These are phyloP conservation scores for Hipparchia sbordonii DNA, from an alignment of 2,888 invertebrate genomes.

Conservation along the genomic window DNA sequence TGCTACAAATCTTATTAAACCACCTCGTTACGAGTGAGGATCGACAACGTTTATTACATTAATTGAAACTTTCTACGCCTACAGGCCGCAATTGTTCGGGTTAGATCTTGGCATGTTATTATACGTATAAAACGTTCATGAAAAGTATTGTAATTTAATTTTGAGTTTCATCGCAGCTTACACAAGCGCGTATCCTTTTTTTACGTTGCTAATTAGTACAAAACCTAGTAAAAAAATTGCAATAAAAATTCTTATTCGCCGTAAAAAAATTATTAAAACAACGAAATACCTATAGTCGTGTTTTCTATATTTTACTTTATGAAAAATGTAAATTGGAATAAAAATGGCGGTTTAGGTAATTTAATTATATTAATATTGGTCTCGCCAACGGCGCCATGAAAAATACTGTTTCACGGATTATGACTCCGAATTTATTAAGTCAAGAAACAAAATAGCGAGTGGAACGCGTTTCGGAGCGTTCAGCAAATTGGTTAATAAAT, in stretches of 20 bases:
- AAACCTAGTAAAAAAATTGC: not conserved
- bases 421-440: slow-evolving; percentile 76
- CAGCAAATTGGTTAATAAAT: slow-evolving; percentile 82
- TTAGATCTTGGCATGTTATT: not conserved
- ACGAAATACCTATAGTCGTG: not conserved
- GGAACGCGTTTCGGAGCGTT: slow-evolving; percentile 71
- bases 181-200: not conserved
- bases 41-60: slow-evolving; percentile 26
- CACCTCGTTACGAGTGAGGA: slow-evolving; percentile 29
- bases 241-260: not conserved
- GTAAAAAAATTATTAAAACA: slow-evolving; percentile 3
- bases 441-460: slow-evolving; percentile 75
- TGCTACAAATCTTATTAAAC: slow-evolving; percentile 34
- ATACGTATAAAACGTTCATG: not conserved
- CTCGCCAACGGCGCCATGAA: slow-evolving; percentile 52
- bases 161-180: not conserved
- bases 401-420: slow-evolving; percentile 67
- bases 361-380: slow-evolving; percentile 42
- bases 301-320: slow-evolving; percentile 19
- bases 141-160: not conserved
- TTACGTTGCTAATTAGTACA: not conserved
- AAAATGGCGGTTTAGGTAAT: slow-evolving; percentile 38
- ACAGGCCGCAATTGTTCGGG: not conserved
- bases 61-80: slow-evolving; percentile 8
- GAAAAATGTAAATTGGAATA: slow-evolving; percentile 36